Conservation (phyloP, 30 jellyfish, hydroid and myxozoan genomes). For the Aurelia coerulea region DNA sequence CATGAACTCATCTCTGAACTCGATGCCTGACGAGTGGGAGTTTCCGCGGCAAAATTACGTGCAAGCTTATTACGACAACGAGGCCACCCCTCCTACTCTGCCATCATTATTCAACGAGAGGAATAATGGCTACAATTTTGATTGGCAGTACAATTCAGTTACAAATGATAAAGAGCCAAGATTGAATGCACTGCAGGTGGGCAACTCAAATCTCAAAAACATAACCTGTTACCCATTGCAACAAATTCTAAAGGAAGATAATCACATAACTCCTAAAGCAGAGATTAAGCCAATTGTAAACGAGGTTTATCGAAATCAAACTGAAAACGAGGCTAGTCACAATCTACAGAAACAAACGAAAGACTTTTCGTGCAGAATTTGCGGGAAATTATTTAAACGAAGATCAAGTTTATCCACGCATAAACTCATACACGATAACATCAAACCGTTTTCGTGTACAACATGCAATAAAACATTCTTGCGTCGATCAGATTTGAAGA, state of each 20-base stretch:
- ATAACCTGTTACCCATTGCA: slow-evolving; percentile 54
- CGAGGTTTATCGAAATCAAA: too few relatives aligned
- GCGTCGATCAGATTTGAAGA: slow-evolving; percentile 87
- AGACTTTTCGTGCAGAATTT: too few relatives aligned
- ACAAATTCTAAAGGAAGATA: slow-evolving; percentile 26
- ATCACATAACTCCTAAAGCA: neutral
- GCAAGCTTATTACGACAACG: slow-evolving; percentile 2
- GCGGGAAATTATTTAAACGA: slow-evolving; percentile 72
- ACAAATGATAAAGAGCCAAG: slow-evolving; percentile 17
- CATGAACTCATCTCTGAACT: slow-evolving; percentile 53
- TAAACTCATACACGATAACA: slow-evolving; percentile 79
- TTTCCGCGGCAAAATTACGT: neutral
- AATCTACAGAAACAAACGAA: too few relatives aligned
- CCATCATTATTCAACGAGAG: neutral
- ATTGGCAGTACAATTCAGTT: slow-evolving; percentile 9
- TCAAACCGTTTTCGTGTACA: slow-evolving; percentile 87
- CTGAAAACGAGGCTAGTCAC: too few relatives aligned
- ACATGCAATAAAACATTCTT: slow-evolving; percentile 77
- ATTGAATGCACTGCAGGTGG: slow-evolving; percentile 30
- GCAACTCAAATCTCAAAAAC: slow-evolving; percentile 11
- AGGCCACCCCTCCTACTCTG: slow-evolving; percentile 3
- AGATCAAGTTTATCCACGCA: slow-evolving; percentile 87
- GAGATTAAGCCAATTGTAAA: too few relatives aligned
- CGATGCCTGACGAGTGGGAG: slow-evolving; percentile 40
- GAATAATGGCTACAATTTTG: neutral